Base-by-base conservation (phyloP, 2,113 vertebrate species). In the Corvus cornix region DNA sequence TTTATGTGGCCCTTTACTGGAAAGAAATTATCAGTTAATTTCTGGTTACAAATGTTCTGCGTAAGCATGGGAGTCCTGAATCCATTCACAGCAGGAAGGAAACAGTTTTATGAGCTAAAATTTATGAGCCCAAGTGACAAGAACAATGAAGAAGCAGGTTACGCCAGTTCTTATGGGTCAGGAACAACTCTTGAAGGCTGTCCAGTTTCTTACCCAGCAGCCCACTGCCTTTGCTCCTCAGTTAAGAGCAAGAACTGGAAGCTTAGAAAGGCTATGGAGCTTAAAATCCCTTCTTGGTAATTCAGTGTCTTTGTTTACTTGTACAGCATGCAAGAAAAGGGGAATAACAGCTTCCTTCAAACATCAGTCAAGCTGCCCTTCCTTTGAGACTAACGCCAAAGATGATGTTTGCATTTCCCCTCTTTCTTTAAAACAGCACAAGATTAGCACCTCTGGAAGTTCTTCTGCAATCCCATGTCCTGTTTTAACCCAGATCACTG, bases 101-200 rank as follows among this genome's bases (percentile, higher is more conserved):
- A 93, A 82, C 35, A 28, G 80, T 43, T 96, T 93, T 69, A 93
- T 74, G 60, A 94, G 68, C 48, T 89, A 41, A 66, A 74, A 81
- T 90, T 90, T 81, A 78, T 26, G 49, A 90, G 59, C 73, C 44
- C 69, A 56, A 60, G 62, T n/a, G 80, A 89, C 80, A 78, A 66
- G 44, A 89, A 87, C 92, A 94, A 90, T 16, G 73, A 84, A 79
- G 85, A 1, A 49, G 73, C 49, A 84, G 52, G 79, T 74, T 59
- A 67, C 0, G 0, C 44, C 41, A 79, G 53, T 33, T 74, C 75
- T 63, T 67, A 83, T 3, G 4, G 81, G 43, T 77, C 78, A 93
- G 48, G 46, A 84, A 72, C 51, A 87, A 67, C 51, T 53, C 59
- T 51, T 58, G 52, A 70, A 91, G 13, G 35, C 56, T 31, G 19